Conservation (phyloP, 1,140 invertebrate species). For the Lineus longissimus region DNA sequence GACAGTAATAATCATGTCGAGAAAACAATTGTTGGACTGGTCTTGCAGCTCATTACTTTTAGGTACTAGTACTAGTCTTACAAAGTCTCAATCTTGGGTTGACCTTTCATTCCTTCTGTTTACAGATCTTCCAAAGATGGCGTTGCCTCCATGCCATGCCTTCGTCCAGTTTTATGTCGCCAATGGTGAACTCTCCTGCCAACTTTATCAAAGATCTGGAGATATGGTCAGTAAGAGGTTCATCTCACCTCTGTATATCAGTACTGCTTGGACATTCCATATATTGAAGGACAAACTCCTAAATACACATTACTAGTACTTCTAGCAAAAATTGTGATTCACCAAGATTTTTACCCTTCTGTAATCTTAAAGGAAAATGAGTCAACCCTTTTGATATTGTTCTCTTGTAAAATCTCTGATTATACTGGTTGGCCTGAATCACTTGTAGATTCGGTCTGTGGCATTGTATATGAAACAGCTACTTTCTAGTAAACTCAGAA, state of each 20-base stretch:
- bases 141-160: conserved; percentile 94
- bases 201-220: conserved; percentile 93
- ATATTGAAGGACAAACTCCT: not conserved
- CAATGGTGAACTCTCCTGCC: conserved; percentile 76
- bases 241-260: conserved; percentile 6
- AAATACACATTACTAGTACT: not conserved
- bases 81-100: conserved; percentile 8
- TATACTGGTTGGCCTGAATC: no score
- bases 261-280: no score
- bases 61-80: not conserved
- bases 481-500: no score
- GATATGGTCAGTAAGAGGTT: conserved; percentile 70
- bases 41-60: conserved; percentile 6
- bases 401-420: no score
- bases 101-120: no score
- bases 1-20: not conserved
- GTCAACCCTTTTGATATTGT: no score
- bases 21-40: not conserved
- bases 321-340: not conserved
- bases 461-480: no score
- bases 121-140: conserved; percentile 86
- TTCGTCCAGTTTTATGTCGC: conserved; percentile 92
- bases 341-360: no score
- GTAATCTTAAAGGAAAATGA: no score
- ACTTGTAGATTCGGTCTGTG: no score